These are phyloP conservation scores for Ischnura elegans DNA, from an alignment of 2,888 invertebrate genomes.

Conservation along the genomic window DNA sequence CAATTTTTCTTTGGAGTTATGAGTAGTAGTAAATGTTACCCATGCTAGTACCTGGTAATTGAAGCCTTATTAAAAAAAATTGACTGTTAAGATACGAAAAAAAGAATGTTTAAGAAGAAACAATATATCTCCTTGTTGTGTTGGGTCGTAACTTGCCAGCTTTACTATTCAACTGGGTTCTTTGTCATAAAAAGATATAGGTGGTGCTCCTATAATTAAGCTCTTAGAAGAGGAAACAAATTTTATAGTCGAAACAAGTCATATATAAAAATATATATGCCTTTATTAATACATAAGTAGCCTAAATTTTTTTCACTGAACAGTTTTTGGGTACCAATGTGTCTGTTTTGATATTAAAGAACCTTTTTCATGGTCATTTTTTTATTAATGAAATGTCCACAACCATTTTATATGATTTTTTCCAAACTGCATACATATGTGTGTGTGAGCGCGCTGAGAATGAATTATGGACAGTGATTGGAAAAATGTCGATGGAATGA, in stretches of 20 bases:
- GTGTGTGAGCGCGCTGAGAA: slow-evolving; percentile 16
- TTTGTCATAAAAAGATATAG: slow-evolving; percentile 58
- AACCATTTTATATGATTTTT: slow-evolving; percentile 55
- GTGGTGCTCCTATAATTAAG: slow-evolving; percentile 65
- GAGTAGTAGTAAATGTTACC: slow-evolving; percentile 61
- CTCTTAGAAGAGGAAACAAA: slow-evolving; percentile 63
- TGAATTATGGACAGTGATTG: slow-evolving; percentile 49
- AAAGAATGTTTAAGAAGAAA: slow-evolving; percentile 57
- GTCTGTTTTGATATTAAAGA: slow-evolving; percentile 60
- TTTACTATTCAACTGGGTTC: slow-evolving; percentile 64
- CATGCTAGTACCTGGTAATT: slow-evolving; percentile 66
- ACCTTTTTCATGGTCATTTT: slow-evolving; percentile 54
- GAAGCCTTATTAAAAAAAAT: slow-evolving; percentile 54
- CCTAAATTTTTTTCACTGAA: slow-evolving; percentile 64
- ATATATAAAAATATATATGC: slow-evolving; percentile 40
- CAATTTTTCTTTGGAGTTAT: slow-evolving; percentile 47
- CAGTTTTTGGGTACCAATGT: slow-evolving; percentile 62
- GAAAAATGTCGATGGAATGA: slow-evolving; percentile 49
- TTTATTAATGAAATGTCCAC: slow-evolving; percentile 59
- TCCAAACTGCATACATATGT: slow-evolving; percentile 49
- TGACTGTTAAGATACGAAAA: slow-evolving; percentile 60
- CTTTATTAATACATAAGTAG: slow-evolving; percentile 46
- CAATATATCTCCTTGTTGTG: slow-evolving; percentile 62
- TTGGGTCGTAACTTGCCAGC: slow-evolving; percentile 66
- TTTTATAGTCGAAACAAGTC: slow-evolving; percentile 64